Base-by-base conservation (phyloP, 2,797 vertebrate genomes). In the Chanos chanos region DNA sequence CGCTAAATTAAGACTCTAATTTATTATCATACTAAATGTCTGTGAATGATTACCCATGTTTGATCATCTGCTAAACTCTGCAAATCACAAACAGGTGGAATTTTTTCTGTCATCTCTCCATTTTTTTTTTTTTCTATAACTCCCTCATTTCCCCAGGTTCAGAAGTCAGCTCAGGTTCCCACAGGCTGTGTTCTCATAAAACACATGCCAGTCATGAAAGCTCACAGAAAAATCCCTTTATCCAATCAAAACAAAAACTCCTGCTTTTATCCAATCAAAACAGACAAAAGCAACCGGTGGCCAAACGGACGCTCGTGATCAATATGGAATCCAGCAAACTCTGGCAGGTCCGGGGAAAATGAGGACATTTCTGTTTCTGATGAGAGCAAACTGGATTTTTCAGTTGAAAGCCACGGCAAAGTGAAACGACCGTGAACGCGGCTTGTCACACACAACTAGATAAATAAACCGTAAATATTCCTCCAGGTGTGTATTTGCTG, bases 201-300 rank as follows among this genome's bases (percentile, higher is more conserved):
- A 59, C 49, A 33, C 43, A 18, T 45, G 0, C 7, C 6, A 56
- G 48, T 27, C 52, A 60, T 7, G 31, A 47, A 71, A 57, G 70
- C 64, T 76, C 61, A 79, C 36, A 34, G 13, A 61, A n/a, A 48
- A 64, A 56, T 50, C 44, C 55, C 36, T n/a, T 48, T 25, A 51
- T 54, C 63, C 47, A 64, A 70, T 66, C 61, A 70, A 57, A 76
- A 76, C 57, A 34, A 57, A 9, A 37, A 12, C 41, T 16, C 51
- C 16, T 45, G 53, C 21, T 21, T 37, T 70, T 69, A 68, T n/a
- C n/a, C n/a, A n/a, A n/a, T n/a, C n/a, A n/a, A n/a, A n/a, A n/a
- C n/a, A n/a, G n/a, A n/a, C n/a, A 68, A 39, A 39, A 30, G 43
- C 69, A 61, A 67, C 66, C 56, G 72, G 60, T 3, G 61, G 33